Base-by-base conservation (phyloP, 1,140 invertebrate genomes). In the Reticulitermes speratus region DNA sequence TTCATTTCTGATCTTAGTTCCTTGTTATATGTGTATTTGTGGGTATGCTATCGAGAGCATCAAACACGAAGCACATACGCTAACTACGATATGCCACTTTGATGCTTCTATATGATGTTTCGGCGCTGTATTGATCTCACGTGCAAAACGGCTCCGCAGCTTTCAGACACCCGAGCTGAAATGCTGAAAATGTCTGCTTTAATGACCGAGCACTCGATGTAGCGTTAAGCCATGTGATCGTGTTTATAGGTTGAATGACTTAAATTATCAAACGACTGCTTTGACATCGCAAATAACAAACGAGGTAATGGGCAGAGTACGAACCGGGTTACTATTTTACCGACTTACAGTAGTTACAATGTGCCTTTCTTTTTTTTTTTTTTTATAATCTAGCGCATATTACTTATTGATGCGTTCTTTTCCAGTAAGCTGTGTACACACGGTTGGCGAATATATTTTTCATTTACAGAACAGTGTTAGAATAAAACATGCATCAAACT, bases 151-250 rank as follows among this genome's bases (percentile, higher is more conserved):
- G 19, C 19, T 16, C 59, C 25, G n/a, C 65, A 25, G 16, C n/a
- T 30, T 75, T 9, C 65, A 75, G 65, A 75, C 21, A 65, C 59
- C 8, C 8, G 8, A 30, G 65, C 65, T 75, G 14, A 75, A 75
- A 75, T 30, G n/a, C 14, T 30, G 65, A 75, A 25, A 9, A 75
- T 30, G 25, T 30, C 25, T 75, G 9, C 65, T 75, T 75, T 75
- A n/a, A 75, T 75, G 65, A 75, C 25, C n/a, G 65, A n/a, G 65
- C 65, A 75, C 25, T n/a, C n/a, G 0, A n/a, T 30, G 65, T 75
- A 75, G 65, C 65, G 65, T 75, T 75, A 25, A 75, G 65, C 65
- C 65, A 30, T 75, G n/a, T 75, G 65, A 75, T 75, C 65, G 65
- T 75, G 65, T 75, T 75, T 75, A 30, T 8, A 75, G 65, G 65